Percentiles rank a stretch among this genome's conserved stretches.
phyloP scores from a whole-genome alignment of 2,888 invertebrate genomes.

The Myopa testacea region DNA sequence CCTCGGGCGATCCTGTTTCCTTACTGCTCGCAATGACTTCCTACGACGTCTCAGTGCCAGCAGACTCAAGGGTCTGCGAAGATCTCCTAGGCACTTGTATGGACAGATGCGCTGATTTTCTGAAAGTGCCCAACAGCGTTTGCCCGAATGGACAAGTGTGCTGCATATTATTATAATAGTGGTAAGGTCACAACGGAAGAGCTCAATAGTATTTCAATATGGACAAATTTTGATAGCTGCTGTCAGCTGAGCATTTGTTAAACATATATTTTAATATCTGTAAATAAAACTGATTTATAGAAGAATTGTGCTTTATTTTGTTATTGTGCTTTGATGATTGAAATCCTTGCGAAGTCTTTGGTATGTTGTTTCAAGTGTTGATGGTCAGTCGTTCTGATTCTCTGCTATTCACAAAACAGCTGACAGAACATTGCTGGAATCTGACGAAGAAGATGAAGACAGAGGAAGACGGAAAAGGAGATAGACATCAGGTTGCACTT shows the following conservation, averaged over 20 bases:
- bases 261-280: neutral
- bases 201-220: neutral
- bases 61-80: slow-evolving; percentile 62
- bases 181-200: neutral
- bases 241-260: neutral
- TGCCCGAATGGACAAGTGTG: slow-evolving; percentile 62
- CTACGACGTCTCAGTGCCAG: slow-evolving; percentile 56
- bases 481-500: no score
- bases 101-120: slow-evolving; percentile 55
- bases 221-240: no score
- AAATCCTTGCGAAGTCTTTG: no score
- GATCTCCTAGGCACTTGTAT: slow-evolving; percentile 64
- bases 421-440: no score
- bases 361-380: no score
- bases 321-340: neutral
- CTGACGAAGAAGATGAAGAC: no score
- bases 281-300: neutral
- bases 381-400: neutral
- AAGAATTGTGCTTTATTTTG: slow-evolving; percentile 34
- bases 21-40: slow-evolving; percentile 32
- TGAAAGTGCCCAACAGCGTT: slow-evolving; percentile 62
- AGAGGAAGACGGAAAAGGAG: no score
- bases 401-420: no score
- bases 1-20: slow-evolving; percentile 42
- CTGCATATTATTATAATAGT: slow-evolving; percentile 59